Conservation (phyloP, 2,888 invertebrate species). For the Pyrocoelia pectoralis region DNA sequence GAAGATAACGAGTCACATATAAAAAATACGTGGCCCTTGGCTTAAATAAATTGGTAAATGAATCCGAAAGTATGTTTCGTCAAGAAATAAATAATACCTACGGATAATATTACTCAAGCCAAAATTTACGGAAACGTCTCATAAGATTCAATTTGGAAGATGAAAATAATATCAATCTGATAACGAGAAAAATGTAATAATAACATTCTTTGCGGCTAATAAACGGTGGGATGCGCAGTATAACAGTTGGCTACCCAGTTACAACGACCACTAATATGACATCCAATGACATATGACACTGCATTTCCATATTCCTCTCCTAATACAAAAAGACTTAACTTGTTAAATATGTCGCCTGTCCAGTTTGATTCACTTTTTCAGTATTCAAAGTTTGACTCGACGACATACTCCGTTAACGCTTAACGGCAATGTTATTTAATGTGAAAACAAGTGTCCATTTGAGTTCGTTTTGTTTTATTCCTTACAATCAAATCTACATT, state of each 20-base stretch:
- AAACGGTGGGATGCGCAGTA: not conserved
- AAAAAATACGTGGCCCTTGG: no score
- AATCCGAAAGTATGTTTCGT: no score
- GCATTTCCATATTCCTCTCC: slow-evolving; percentile 3
- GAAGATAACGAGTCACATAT: no score
- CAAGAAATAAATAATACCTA: no score
- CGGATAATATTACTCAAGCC: no score
- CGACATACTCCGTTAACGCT: not conserved
- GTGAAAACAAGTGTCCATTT: slow-evolving; percentile 1
- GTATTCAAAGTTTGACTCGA: not conserved
- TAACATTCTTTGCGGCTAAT: not conserved
- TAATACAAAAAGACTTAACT: not conserved
- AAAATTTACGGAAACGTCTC: no score
- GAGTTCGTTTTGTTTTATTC: no score
- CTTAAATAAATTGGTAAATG: no score
- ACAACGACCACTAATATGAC: slow-evolving; percentile 5
- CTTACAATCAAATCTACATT: no score
- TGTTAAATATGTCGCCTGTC: slow-evolving; percentile 7
- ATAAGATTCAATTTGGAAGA: slow-evolving; percentile 1
- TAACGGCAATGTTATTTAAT: not conserved
- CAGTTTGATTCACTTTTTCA: slow-evolving; percentile 3
- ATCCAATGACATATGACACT: slow-evolving; percentile 6
- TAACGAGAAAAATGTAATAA: not conserved
- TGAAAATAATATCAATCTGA: not conserved
- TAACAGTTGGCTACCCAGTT: slow-evolving; percentile 6